Evolutionary conservation across 1,140 invertebrate genomes (phyloP).

Genomic region (Littorina saxatilis): DNA sequence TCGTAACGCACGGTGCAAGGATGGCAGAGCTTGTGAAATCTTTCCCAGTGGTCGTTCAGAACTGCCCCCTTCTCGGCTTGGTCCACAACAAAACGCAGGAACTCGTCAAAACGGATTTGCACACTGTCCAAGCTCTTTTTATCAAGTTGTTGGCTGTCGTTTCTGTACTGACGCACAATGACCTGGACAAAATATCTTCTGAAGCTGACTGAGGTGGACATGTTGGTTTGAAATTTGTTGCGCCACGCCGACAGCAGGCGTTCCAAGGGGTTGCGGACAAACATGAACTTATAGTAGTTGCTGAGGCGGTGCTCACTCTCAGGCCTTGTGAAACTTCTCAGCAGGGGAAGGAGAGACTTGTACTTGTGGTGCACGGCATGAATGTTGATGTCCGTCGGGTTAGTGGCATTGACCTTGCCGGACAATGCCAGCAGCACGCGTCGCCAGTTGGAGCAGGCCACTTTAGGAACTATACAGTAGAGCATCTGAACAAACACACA

Average conservation of each 20-base stretch:
- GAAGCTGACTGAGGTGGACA: neutral
- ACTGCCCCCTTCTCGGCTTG: neutral
- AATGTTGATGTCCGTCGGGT: slow-evolving; percentile 36
- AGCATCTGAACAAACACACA: slow-evolving; percentile 82
- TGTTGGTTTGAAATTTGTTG: neutral
- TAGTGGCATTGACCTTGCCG: slow-evolving; percentile 69
- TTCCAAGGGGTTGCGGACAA: slow-evolving; percentile 78
- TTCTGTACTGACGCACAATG: neutral
- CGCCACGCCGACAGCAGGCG: neutral
- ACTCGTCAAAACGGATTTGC: slow-evolving; percentile 23
- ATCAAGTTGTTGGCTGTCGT: neutral
- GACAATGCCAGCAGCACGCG: slow-evolving; percentile 89
- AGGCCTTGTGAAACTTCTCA: slow-evolving; percentile 78
- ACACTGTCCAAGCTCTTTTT: neutral
- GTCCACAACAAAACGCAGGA: neutral
- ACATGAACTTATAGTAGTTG: slow-evolving; percentile 89
- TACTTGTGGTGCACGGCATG: slow-evolving; percentile 49
- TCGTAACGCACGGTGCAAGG: slow-evolving; percentile 32
- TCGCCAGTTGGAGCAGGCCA: slow-evolving; percentile 96
- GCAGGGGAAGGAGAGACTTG: slow-evolving; percentile 40
- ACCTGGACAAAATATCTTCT: slow-evolving; percentile 43
- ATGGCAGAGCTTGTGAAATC: slow-evolving; percentile 23
- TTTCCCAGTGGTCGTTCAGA: slow-evolving; percentile 35
- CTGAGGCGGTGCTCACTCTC: slow-evolving; percentile 80
- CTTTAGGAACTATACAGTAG: slow-evolving; percentile 94